Evolutionary conservation across 2,797 vertebrate genomes (phyloP).

Genomic region (Rhinella marina): DNA sequence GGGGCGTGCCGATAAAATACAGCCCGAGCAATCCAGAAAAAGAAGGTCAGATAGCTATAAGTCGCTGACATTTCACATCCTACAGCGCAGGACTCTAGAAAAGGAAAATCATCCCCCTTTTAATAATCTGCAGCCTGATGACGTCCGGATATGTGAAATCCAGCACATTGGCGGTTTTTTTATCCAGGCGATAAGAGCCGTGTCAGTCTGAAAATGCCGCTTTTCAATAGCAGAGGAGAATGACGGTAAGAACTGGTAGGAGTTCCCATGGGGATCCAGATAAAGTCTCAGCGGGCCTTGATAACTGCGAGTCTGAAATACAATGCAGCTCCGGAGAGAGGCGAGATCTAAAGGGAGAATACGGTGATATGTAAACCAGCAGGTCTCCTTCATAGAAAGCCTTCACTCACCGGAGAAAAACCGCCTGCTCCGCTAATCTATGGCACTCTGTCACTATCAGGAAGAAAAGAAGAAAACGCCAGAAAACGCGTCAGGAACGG

Average conservation of each 20-base stretch:
- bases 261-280: slow-evolving; percentile 42
- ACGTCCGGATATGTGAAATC: slow-evolving; percentile 24
- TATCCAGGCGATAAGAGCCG: slow-evolving; percentile 23
- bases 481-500: neutral
- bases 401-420: neutral
- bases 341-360: slow-evolving; percentile 21
- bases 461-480: neutral
- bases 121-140: slow-evolving; percentile 12
- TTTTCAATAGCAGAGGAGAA: slow-evolving; percentile 35
- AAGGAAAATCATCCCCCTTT: neutral
- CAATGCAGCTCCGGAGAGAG: slow-evolving; percentile 37
- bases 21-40: neutral
- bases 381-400: slow-evolving; percentile 31
- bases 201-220: slow-evolving; percentile 26
- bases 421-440: neutral
- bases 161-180: slow-evolving; percentile 23
- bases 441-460: neutral
- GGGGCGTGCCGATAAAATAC: neutral
- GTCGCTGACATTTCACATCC: neutral
- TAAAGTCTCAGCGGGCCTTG: slow-evolving; percentile 35
- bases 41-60: neutral
- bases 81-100: neutral
- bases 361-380: slow-evolving; percentile 15
- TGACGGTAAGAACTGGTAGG: slow-evolving; percentile 27
- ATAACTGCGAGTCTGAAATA: slow-evolving; percentile 43